Evolutionary conservation across 92 coral and sea anemone species (phyloP).

Genomic region (Phenganax stokvisi): DNA sequence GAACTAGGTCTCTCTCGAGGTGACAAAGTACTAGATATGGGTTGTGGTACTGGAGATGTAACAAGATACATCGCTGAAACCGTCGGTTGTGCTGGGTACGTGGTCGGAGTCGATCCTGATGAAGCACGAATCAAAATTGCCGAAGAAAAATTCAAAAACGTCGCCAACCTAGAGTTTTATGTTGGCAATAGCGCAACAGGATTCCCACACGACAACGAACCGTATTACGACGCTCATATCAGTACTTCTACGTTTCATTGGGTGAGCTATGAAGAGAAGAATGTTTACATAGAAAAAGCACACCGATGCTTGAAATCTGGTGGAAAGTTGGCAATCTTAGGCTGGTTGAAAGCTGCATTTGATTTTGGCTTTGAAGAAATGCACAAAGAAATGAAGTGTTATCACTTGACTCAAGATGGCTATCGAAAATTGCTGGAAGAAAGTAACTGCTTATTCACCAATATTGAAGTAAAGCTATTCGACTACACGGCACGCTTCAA

Average conservation of each 20-base stretch:
- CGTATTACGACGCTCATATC: conserved; percentile 12
- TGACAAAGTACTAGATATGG: conserved; percentile 14
- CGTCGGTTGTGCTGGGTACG: too few relatives aligned
- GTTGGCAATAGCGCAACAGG: background rate
- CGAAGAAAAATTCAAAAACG: background rate
- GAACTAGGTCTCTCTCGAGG: background rate
- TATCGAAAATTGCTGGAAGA: background rate
- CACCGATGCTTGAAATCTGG: background rate
- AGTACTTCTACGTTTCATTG: background rate
- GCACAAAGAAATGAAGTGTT: background rate
- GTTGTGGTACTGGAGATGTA: conserved; percentile 11
- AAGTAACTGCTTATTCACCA: background rate
- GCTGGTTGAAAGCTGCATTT: background rate
- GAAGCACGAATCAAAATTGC: background rate
- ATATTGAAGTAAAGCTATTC: background rate
- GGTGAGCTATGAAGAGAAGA: background rate
- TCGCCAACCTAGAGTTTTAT: background rate
- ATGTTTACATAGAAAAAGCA: conserved; percentile 6
- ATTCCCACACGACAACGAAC: background rate
- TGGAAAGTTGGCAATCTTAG: background rate
- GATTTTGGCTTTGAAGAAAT: background rate
- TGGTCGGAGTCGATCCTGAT: too few relatives aligned
- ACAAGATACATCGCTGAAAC: background rate
- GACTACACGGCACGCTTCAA: background rate
- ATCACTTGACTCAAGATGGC: background rate